phyloP scores from a whole-genome alignment of 2,888 invertebrate species.

The Drosophila algonquin region DNA sequence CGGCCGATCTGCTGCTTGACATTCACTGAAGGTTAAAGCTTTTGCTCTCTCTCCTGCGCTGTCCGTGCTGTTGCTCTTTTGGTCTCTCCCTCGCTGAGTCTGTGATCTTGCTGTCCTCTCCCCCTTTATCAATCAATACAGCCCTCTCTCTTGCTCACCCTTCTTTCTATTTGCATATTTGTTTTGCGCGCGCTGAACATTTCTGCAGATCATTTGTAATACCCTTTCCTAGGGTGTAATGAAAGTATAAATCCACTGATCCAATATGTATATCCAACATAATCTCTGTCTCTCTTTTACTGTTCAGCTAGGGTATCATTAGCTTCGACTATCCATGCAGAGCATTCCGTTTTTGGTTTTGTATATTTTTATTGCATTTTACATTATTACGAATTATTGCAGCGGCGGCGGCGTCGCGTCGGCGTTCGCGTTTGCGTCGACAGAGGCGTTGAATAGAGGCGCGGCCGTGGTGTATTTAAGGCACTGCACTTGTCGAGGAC shows the following conservation, averaged over 20 bases:
- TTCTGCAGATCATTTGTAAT: constrained; percentile 35
- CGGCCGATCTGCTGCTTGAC: constrained; percentile 49
- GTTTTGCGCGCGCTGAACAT: constrained; percentile 5
- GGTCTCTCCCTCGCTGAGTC: neutral
- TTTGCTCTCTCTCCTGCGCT: constrained; percentile 5
- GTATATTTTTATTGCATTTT: constrained; percentile 29
- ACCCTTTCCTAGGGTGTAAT: neutral
- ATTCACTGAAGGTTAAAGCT: constrained; percentile 65
- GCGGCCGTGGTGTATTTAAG: constrained; percentile 32
- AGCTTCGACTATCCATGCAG: neutral
- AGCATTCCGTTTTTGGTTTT: neutral
- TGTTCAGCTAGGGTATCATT: neutral
- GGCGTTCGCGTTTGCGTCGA: neutral
- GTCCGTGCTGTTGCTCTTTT: neutral
- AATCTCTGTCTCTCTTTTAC: too few relatives aligned
- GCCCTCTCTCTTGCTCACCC: neutral
- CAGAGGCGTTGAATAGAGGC: neutral
- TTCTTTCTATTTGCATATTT: constrained; percentile 4
- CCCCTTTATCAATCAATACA: constrained; percentile 4
- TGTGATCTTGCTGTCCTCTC: neutral
- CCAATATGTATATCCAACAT: too few relatives aligned
- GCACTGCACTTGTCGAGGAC: constrained; percentile 7
- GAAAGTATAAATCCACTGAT: too few relatives aligned
- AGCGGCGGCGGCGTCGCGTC: neutral
- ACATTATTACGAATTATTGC: constrained; percentile 38